Evolutionary conservation across 2,113 vertebrate species (phyloP), one percentile per base, ranked within the genome.

Genomic region (Ifrita kowaldi): DNA sequence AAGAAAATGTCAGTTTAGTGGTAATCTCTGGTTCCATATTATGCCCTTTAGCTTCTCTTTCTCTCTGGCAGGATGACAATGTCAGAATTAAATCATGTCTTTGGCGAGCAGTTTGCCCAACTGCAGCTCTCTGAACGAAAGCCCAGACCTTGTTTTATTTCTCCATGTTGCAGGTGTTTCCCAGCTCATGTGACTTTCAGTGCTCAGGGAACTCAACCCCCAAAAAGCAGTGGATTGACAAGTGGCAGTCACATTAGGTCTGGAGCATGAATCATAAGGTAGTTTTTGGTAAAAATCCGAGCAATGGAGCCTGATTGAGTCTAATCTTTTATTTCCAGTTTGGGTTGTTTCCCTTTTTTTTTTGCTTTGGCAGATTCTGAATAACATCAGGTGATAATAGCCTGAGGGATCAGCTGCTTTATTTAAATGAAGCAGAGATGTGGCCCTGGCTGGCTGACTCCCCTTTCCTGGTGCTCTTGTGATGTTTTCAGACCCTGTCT

Each of bases 41-140:
- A 70, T 93, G 68, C 79, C 67, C 64, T 91, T 81, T 71, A 56
- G 83, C 65, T 84, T 89, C 76, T 69, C 28, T 62, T 91, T 87
- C 30, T 80, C 86, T 92, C 50, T 85, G 87, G 71, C 55, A 77
- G 53, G 68, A 63, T 83, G 82, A 68, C 68, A 84, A 28, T 63
- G 67, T 77, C 71, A 85, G 75, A 96, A 90, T 86, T 79, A 90
- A 90, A 95, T 89, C 50, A 88, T 47, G 15, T 50, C 46, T 94
- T 91, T 90, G 84, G 84, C 53, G 6, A 79, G 74, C 39, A 35
- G 11, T 50, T 93, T 96, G 35, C 42, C 47, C 95, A 71, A 41
- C 67, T 91, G 41, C 50, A 82, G 63, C 50, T 68, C 52, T 87
- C 63, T 68, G 46, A 91, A 71, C 44, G 64, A 57, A 84, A 90